Evolutionary conservation across 2,888 invertebrate species (phyloP), one percentile per base, ranked within the genome.

Genomic region (Sphaeridia pumilis): DNA sequence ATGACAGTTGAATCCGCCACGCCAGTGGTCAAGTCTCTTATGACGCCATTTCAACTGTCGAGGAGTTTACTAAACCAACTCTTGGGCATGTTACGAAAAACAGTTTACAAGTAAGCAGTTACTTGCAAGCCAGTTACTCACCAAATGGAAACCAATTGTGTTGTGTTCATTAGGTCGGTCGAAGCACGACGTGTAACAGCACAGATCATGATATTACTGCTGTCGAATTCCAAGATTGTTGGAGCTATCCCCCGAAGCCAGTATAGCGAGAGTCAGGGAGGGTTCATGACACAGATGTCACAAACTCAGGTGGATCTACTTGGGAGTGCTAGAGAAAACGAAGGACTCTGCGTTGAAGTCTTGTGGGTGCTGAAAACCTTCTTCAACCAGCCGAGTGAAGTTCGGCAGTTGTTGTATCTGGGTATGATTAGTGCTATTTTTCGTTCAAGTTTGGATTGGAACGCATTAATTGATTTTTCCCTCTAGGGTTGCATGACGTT

Each of bases 91-190:
- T 24, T 61, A 1, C 35, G 64, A 7, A 64, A 64, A 49, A 59
- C 58, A 4, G 51, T 64, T 47, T 64, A 58, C 57, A 64, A 60
- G 59, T 64, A 57, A 14, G 51, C 5, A 31, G n/a, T n/a, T n/a
- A n/a, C n/a, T n/a, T n/a, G 14, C 31, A 31, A 31, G 7, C 14
- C 7, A n/a, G n/a, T n/a, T n/a, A n/a, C n/a, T n/a, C n/a, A n/a
- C n/a, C n/a, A n/a, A n/a, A n/a, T n/a, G n/a, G n/a, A n/a, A n/a
- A 12, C 10, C 12, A n/a, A n/a, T n/a, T n/a, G n/a, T n/a, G n/a
- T n/a, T n/a, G n/a, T n/a, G n/a, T n/a, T n/a, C n/a, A n/a, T n/a
- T 45, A 62, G 61, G 27, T 58, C 63, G 12, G 48, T 55, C 7
- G 59, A 61, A 43, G 56, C 61, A 12, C 41, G 61, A 27, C 46